Evolutionary conservation across 2,797 vertebrate species (phyloP).

Genomic region (Coilia nasus): DNA sequence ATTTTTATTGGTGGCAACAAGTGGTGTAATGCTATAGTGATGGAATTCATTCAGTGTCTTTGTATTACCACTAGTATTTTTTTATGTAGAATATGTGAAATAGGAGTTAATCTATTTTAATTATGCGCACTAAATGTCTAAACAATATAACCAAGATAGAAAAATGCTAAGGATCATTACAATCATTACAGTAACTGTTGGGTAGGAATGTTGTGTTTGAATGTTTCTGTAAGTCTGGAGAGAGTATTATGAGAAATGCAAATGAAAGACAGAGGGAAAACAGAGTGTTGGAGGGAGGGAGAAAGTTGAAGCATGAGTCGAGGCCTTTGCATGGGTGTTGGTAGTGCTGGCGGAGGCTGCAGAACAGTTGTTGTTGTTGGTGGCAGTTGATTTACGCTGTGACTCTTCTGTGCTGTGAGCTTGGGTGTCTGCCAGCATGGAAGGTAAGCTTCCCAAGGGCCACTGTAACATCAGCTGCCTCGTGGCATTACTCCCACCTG

Average conservation of each 20-base stretch:
- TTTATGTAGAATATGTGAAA: background rate
- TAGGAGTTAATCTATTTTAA: background rate
- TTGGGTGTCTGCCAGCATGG: conserved; percentile 67
- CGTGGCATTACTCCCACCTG: conserved; percentile 79
- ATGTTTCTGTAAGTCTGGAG: background rate
- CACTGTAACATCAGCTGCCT: conserved; percentile 77
- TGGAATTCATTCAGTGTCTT: background rate
- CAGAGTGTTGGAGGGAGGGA: too few relatives aligned
- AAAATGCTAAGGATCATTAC: background rate
- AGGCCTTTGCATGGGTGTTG: background rate
- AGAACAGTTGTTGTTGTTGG: conserved; percentile 44
- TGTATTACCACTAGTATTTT: background rate
- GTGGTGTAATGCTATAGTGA: background rate
- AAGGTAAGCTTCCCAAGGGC: conserved; percentile 74
- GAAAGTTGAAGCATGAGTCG: background rate
- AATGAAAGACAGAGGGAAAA: background rate
- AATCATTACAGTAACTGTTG: background rate
- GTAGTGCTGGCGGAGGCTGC: background rate
- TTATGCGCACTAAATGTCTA: background rate
- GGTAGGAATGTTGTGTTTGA: background rate
- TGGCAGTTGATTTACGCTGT: conserved; percentile 69
- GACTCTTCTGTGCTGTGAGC: conserved; percentile 57
- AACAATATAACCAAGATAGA: background rate
- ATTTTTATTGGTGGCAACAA: background rate
- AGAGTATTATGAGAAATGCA: background rate